These are phyloP conservation scores for Tetrao urogallus DNA, from an alignment of 2,113 vertebrate species.

Conservation along the genomic window DNA sequence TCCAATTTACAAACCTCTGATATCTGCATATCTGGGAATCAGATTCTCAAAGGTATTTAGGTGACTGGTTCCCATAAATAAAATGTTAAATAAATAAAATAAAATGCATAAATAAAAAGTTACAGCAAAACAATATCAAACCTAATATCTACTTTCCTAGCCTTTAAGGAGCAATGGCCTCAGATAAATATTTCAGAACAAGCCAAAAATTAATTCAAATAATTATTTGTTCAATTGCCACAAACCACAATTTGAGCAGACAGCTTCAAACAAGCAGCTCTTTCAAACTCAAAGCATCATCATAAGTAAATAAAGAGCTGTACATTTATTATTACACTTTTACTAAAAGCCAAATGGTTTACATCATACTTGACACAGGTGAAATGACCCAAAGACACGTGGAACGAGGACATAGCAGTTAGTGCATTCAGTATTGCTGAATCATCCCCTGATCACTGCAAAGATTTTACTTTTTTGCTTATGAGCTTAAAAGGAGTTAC, in stretches of 20 bases:
- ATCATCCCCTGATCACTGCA: not conserved
- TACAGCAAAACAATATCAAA: not conserved
- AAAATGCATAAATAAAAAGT: not conserved
- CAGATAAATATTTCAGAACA: not conserved
- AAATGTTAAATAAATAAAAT: not conserved
- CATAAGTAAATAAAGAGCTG: not conserved
- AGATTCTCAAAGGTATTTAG: not conserved
- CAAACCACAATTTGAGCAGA: not conserved
- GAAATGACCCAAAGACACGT: rapidly evolving
- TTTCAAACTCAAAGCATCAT: not conserved
- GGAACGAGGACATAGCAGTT: not conserved
- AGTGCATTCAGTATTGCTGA: not conserved
- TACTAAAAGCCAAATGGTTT: not conserved
- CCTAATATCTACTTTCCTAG: not conserved
- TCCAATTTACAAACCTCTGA: not conserved
- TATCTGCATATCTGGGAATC: not conserved
- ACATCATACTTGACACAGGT: not conserved
- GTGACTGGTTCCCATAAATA: not conserved
- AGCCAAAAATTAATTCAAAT: not conserved
- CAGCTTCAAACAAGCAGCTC: rapidly evolving
- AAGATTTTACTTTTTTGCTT: not conserved
- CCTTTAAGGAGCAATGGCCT: not conserved
- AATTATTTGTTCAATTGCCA: not conserved
- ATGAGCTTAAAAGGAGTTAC: not conserved
- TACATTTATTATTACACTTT: not conserved